phyloP scores from a whole-genome alignment of 2,888 invertebrate species.

The Nomada ferruginata region DNA sequence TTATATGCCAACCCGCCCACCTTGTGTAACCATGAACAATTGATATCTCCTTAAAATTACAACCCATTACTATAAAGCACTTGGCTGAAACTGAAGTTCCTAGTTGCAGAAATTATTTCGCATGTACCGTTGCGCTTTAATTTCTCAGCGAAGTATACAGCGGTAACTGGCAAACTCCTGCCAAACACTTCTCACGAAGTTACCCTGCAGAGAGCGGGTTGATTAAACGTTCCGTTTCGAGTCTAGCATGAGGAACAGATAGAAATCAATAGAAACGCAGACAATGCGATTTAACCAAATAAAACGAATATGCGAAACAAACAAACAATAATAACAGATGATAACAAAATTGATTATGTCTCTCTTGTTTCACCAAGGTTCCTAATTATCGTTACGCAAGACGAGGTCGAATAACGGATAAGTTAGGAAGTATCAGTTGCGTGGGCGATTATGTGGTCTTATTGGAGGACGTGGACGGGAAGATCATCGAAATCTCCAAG shows the following conservation, averaged over 20 bases:
- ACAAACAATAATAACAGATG: neutral
- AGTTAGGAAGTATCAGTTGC: constrained; percentile 67
- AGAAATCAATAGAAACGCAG: neutral
- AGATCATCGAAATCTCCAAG: constrained; percentile 74
- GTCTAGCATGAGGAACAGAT: neutral
- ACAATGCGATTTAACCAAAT: neutral
- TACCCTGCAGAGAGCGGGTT: constrained; percentile 1
- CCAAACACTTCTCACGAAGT: constrained; percentile 8
- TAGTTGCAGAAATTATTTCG: constrained; percentile 12
- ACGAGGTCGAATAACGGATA: constrained; percentile 61
- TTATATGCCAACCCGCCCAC: no score
- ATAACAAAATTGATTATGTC: neutral
- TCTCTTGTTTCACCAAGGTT: constrained; percentile 13
- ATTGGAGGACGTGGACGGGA: constrained; percentile 75
- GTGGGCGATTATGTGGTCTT: constrained; percentile 77
- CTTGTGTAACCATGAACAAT: neutral
- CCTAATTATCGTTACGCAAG: constrained; percentile 52
- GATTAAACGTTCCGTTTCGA: constrained; percentile 24
- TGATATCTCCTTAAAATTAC: no score
- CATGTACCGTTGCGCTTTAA: constrained; percentile 1
- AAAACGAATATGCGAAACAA: neutral
- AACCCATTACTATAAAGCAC: neutral
- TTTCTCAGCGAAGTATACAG: neutral
- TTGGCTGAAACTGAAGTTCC: neutral
- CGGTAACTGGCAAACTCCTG: constrained; percentile 22